These are phyloP conservation scores for Plagiodera versicolora DNA, from an alignment of 2,888 invertebrate genomes.

Conservation along the genomic window DNA sequence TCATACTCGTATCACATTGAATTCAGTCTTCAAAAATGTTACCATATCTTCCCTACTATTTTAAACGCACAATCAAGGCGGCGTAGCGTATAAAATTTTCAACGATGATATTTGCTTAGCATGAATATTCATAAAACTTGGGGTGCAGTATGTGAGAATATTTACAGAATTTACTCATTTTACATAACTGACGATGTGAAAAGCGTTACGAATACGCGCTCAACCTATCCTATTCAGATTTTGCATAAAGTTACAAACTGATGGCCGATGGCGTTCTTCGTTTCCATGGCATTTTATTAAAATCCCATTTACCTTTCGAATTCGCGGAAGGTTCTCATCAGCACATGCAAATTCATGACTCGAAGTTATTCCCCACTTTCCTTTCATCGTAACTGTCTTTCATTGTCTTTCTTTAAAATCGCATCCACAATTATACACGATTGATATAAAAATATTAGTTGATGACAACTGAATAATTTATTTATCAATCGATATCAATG, in stretches of 20 bases:
- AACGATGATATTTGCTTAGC: constrained; percentile 38
- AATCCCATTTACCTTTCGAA: neutral
- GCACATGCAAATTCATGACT: too few relatives aligned
- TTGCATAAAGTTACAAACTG: constrained; percentile 32
- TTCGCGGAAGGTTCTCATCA: neutral
- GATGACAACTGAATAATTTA: too few relatives aligned
- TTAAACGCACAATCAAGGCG: constrained; percentile 25
- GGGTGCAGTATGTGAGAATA: constrained; percentile 41
- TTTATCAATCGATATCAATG: too few relatives aligned
- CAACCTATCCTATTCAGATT: constrained; percentile 33
- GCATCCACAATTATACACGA: too few relatives aligned
- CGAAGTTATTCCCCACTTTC: too few relatives aligned
- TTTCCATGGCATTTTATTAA: constrained; percentile 26
- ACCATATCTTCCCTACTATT: too few relatives aligned
- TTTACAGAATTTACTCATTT: constrained; percentile 43
- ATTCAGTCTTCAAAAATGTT: too few relatives aligned
- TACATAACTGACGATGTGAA: constrained; percentile 37
- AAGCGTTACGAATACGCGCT: constrained; percentile 28
- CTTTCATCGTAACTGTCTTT: too few relatives aligned
- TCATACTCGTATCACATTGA: too few relatives aligned
- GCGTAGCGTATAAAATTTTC: constrained; percentile 33
- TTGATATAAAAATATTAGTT: too few relatives aligned
- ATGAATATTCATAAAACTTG: constrained; percentile 42
- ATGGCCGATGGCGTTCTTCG: constrained; percentile 25
- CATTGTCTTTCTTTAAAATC: too few relatives aligned